Evolutionary conservation across 2,113 vertebrate species (phyloP).

Genomic region (Pomatostomus ruficeps): DNA sequence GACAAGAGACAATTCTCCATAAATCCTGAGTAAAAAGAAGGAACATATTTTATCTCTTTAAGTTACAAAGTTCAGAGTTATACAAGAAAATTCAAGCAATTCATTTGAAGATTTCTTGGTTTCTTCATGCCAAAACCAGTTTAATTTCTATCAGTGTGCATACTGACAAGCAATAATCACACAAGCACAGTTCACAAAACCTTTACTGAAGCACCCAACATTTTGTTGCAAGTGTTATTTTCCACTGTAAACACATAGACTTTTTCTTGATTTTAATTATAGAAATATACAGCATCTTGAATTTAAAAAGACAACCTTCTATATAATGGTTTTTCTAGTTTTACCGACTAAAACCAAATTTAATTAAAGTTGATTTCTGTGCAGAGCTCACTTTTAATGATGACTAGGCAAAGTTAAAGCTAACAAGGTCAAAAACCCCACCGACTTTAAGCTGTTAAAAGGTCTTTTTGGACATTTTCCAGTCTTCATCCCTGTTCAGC

Average conservation of each 20-base stretch:
- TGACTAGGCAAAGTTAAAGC: neutral
- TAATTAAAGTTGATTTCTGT: neutral
- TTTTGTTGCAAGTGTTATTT: neutral
- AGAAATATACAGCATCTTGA: neutral
- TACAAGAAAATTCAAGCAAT: neutral
- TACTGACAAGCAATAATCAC: neutral
- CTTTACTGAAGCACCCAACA: neutral
- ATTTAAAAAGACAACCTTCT: neutral
- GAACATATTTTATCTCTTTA: neutral
- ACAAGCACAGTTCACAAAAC: neutral
- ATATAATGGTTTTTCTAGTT: neutral
- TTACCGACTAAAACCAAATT: neutral
- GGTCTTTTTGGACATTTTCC: neutral
- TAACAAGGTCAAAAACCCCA: neutral
- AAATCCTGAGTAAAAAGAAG: neutral
- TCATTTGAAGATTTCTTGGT: neutral
- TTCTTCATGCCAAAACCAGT: neutral
- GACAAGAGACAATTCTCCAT: neutral
- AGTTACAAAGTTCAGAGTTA: neutral
- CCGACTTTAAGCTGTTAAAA: neutral
- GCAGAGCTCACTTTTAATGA: neutral
- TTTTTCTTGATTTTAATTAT: neutral
- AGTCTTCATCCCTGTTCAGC: neutral
- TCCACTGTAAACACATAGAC: neutral
- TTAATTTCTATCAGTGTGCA: neutral